These are phyloP conservation scores for Botia almorhae DNA, from an alignment of 2,797 vertebrate species.

Conservation along the genomic window DNA sequence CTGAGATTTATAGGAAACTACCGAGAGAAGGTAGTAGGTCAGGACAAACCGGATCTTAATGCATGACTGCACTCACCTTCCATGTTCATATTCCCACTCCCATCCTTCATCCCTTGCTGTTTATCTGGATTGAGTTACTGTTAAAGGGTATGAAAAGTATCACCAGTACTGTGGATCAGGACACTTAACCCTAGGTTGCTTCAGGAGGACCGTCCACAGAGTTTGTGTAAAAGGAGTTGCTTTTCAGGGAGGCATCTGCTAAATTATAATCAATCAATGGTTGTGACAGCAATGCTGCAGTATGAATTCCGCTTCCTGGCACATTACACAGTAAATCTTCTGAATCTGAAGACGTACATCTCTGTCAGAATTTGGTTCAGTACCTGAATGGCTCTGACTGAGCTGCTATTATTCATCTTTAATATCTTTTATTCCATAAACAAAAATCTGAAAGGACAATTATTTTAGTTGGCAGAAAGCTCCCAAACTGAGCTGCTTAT, in stretches of 20 bases:
- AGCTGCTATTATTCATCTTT: constrained; percentile 19
- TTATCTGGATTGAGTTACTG: constrained; percentile 39
- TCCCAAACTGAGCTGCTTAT: neutral
- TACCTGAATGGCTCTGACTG: constrained; percentile 3
- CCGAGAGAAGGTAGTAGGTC: neutral
- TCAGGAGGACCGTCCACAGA: neutral
- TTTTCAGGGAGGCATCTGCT: constrained; percentile 5
- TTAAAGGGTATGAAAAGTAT: constrained; percentile 18
- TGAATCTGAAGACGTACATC: neutral
- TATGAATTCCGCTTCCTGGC: constrained; percentile 2
- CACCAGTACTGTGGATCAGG: constrained; percentile 2
- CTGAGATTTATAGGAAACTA: neutral
- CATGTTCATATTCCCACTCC: constrained; percentile 18
- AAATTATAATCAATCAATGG: constrained; percentile 18
- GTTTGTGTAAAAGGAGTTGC: constrained; percentile 1
- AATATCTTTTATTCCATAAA: constrained; percentile 8
- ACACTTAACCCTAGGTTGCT: constrained; percentile 22
- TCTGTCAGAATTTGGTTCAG: constrained; percentile 5
- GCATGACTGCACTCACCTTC: constrained; percentile 24
- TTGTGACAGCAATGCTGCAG: constrained; percentile 6
- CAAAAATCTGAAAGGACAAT: too few relatives aligned
- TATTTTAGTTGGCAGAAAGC: too few relatives aligned
- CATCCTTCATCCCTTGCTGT: constrained; percentile 16
- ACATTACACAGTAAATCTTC: constrained; percentile 16
- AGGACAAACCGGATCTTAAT: neutral